Evolutionary conservation across 2,113 vertebrate genomes (phyloP), one percentile per base, ranked within the genome.

Genomic region (Labrus mixtus): DNA sequence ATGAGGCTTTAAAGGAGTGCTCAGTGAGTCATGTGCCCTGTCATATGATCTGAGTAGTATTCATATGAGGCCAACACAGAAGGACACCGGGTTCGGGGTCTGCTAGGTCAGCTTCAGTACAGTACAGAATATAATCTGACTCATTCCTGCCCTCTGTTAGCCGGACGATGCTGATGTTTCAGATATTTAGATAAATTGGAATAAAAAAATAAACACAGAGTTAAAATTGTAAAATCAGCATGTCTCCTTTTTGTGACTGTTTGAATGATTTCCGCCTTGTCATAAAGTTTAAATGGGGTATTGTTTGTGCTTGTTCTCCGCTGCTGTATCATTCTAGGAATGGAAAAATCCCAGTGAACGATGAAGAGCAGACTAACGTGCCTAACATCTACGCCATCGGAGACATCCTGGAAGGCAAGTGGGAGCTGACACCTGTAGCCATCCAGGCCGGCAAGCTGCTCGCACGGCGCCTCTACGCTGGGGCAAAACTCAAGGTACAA

Each of bases 401-500:
- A 5, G 98, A 99, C 89, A 94, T 99, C 48, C 90, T 98, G 91
- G 96, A 99, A 11, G 97, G 94, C 43, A 99, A 96, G 78, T 96
- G 95, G 85, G 96, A 98, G 89, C 95, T 99, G 62, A 98, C 97
- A 0, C 98, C 98, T 0, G 96, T 99, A 2, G 97, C 98, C 39
- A 97, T 99, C 87, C 96, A 97, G 77, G 97, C 97, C 11, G 98
- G 98, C 37, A 97, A 85, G 60, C 92, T 99, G 59, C 90, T 99
- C 66, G 98, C 98, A 1, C 95, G 94, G 13, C 95, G 98, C 43
- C 95, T 99, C 0, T 99, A 94, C n/a, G 91, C 54, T 0, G 94
- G 95, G 57, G 68, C 91, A 11, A 85, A 85, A 2, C 23, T 93
- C 72, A 99, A 99, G 96, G 98, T 97, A 67, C 6, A 16, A 6